phyloP scores from a whole-genome alignment of 2,888 invertebrate species.

The Fissipunctia ypsillon region DNA sequence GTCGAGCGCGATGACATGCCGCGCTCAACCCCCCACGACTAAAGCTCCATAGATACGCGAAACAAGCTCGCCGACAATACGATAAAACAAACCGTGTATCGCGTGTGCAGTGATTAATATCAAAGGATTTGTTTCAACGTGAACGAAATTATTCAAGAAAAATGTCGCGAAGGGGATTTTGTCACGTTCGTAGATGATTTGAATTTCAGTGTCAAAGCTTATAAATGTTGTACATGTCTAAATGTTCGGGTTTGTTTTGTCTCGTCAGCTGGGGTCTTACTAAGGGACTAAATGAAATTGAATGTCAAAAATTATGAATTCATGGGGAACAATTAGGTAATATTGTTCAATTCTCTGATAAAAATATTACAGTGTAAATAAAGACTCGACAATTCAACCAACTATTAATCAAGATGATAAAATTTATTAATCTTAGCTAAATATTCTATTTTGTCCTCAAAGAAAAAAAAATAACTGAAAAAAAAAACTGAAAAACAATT shows the following conservation, averaged over 20 bases:
- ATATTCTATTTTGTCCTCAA: conserved; percentile 47
- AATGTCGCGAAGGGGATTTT: conserved; percentile 77
- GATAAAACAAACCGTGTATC: conserved; percentile 62
- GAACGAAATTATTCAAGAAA: conserved; percentile 69
- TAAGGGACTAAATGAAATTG: conserved; percentile 75
- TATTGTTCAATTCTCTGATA: conserved; percentile 48
- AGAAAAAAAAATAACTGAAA: neutral
- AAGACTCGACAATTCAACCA: conserved; percentile 51
- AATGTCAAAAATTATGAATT: conserved; percentile 66
- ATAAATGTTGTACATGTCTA: conserved; percentile 81
- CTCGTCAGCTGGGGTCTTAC: conserved; percentile 67
- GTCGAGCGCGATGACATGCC: conserved; percentile 84
- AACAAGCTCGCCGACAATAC: conserved; percentile 61
- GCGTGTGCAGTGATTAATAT: conserved; percentile 77
- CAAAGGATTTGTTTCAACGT: conserved; percentile 65
- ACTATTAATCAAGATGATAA: conserved; percentile 45
- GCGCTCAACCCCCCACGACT: conserved; percentile 70
- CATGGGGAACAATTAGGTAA: conserved; percentile 74
- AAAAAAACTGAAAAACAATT: neutral
- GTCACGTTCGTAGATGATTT: conserved; percentile 86
- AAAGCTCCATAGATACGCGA: conserved; percentile 70
- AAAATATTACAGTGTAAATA: conserved; percentile 47
- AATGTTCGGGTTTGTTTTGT: conserved; percentile 71
- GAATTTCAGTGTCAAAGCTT: conserved; percentile 85
- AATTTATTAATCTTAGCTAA: conserved; percentile 44